These are phyloP conservation scores for Synaphobranchus kaupii DNA, from an alignment of 2,797 vertebrate species.

Conservation along the genomic window DNA sequence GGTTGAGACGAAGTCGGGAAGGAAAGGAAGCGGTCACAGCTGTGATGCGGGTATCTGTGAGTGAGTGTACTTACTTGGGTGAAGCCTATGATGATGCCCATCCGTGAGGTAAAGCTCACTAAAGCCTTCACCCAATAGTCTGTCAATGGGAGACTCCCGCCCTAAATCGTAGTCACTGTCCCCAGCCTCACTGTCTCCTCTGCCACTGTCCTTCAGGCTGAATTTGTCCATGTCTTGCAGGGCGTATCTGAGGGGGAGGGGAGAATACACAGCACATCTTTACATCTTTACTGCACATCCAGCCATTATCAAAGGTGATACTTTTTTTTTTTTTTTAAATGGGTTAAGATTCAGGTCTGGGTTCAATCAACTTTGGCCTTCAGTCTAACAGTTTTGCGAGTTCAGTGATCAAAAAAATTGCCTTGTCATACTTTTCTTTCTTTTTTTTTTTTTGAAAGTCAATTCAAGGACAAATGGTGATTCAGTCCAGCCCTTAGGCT, in stretches of 20 bases:
- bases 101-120: conserved; percentile 96
- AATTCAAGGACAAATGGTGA: neutral
- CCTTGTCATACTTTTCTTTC: neutral
- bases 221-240: conserved; percentile 99
- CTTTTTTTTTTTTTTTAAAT: neutral
- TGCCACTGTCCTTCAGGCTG: conserved; percentile 98
- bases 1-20: neutral
- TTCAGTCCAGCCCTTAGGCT: neutral
- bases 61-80: conserved; percentile 81
- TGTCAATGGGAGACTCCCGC: conserved; percentile 97
- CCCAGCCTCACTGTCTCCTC: conserved; percentile 97
- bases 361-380: neutral
- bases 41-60: neutral
- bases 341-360: neutral
- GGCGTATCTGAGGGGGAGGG: conserved; percentile 81
- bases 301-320: neutral
- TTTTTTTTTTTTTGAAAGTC: neutral
- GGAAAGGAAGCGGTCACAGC: neutral
- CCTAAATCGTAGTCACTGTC: conserved; percentile 99
- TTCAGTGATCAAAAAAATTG: neutral
- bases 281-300: neutral
- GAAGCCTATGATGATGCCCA: conserved; percentile 87
- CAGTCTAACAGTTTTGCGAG: neutral
- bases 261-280: conserved; percentile 15
- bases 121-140: conserved; percentile 95